phyloP scores from a whole-genome alignment of 2,888 invertebrate genomes.

The Eupithecia pulchellata region DNA sequence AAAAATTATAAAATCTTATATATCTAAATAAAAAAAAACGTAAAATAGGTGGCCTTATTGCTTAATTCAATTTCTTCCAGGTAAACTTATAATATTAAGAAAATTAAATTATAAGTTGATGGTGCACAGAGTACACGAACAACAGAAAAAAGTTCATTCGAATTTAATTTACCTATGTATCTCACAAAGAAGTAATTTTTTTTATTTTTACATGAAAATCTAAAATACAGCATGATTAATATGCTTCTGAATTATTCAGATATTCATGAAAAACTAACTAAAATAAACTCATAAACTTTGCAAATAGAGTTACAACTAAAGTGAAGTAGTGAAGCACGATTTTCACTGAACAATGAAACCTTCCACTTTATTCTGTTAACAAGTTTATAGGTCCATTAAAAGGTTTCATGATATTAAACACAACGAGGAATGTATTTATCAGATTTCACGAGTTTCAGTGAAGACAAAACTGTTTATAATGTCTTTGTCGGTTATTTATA shows the following conservation, averaged over 20 bases:
- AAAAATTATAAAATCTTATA: no score
- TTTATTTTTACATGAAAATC: background rate
- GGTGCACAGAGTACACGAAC: no score
- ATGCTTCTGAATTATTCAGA: no score
- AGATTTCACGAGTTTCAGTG: background rate
- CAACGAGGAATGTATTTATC: constrained; percentile 1
- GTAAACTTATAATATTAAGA: no score
- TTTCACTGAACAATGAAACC: background rate
- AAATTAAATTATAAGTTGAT: no score
- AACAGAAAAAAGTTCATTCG: no score
- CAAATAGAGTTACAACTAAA: background rate
- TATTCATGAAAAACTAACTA: background rate
- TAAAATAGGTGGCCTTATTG: no score
- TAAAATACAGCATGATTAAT: background rate
- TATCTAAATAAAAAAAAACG: no score
- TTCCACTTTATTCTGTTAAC: background rate
- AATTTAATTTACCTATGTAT: no score
- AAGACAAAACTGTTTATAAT: background rate
- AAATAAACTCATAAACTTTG: background rate
- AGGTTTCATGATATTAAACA: constrained; percentile 6
- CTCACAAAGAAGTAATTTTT: no score
- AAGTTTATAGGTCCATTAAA: constrained; percentile 11
- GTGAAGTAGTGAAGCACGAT: background rate
- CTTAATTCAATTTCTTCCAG: no score
- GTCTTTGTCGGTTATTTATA: background rate